Evolutionary conservation across 2,888 invertebrate species (phyloP), one percentile per base, ranked within the genome.

Genomic region (Cryptocheilus praepositus): DNA sequence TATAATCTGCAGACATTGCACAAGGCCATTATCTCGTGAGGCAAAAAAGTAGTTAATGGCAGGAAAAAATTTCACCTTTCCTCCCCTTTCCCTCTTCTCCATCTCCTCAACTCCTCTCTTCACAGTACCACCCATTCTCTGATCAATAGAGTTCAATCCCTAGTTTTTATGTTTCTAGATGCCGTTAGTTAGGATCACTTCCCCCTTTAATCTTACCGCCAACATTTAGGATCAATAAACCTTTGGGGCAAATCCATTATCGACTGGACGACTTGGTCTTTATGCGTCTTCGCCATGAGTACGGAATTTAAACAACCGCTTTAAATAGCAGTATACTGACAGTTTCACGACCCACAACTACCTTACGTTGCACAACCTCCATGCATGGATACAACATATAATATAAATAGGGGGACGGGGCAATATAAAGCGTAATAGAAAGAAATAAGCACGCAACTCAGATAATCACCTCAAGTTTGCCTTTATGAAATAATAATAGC

Each of bases 31-130:
- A 70, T 72, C 56, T 59, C 52, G 18, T 43, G 36, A 49, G n/a
- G 44, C 46, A 25, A 67, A 71, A 74, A 70, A 68, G 74, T 67
- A 56, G 51, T 64, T 77, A 70, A 74, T 77, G 67, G 59, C 21
- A 25, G 61, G 57, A 73, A 67, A 65, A 71, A 51, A 53, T 60
- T 36, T 60, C 15, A 28, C 61, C 53, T 67, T 52, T 55, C 28
- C n/a, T n/a, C n/a, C n/a, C 55, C 28, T 60, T 51, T 25, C 19
- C 59, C 44, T 46, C 53, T 60, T 13, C 28, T 15, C 16, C 49
- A 19, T 51, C 61, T 4, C 36, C 36, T 36, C 36, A 1, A 11
- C 13, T 11, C 59, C 44, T 11, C 51, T 64, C 43, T 16, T 25
- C 15, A 19, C n/a, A 18, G 8, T 52, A 15, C 59, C 56, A 25